A percentile compares a stretch with the other conserved stretches of the same genome.
phyloP scores from a whole-genome alignment of 2,888 invertebrate genomes.

The Ecdyonurus torrentis region DNA sequence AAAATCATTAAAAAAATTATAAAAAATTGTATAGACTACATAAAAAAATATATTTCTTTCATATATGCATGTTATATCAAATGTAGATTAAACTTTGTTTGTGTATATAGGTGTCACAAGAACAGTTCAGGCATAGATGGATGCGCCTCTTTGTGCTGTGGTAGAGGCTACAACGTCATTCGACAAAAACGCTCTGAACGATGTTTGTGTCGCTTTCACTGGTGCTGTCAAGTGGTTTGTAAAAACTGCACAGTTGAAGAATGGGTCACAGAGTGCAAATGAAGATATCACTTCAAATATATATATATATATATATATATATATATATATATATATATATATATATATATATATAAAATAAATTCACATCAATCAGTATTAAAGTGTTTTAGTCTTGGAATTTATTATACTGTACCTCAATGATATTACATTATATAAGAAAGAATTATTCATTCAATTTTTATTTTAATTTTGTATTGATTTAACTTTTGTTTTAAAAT shows the following conservation, averaged over 20 bases:
- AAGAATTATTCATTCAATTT: no score
- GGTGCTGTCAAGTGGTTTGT: slow-evolving; percentile 89
- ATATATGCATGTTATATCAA: background rate
- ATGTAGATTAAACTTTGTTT: background rate
- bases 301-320: no score
- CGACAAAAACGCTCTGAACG: slow-evolving; percentile 58
- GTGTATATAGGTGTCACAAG: slow-evolving; percentile 43
- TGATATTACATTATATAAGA: no score
- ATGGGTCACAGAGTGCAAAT: slow-evolving; percentile 86
- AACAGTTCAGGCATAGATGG: slow-evolving; percentile 55
- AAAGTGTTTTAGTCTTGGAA: no score
- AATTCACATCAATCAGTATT: no score
- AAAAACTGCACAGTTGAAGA: slow-evolving; percentile 71
- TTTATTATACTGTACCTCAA: no score
- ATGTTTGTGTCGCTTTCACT: slow-evolving; percentile 81
- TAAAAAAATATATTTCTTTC: background rate
- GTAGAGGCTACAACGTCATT: slow-evolving; percentile 68
- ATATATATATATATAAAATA: no score
- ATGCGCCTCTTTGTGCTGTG: slow-evolving; percentile 78
- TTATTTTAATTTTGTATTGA: no score
- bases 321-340: no score
- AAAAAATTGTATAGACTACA: background rate
- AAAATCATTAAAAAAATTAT: no score
- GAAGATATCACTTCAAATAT: no score
- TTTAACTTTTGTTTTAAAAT: no score